A percentile compares a stretch with the other conserved stretches of the same genome.
These are phyloP conservation scores for Podarcis siculus DNA, from an alignment of 2,797 vertebrate genomes.

Conservation along the genomic window DNA sequence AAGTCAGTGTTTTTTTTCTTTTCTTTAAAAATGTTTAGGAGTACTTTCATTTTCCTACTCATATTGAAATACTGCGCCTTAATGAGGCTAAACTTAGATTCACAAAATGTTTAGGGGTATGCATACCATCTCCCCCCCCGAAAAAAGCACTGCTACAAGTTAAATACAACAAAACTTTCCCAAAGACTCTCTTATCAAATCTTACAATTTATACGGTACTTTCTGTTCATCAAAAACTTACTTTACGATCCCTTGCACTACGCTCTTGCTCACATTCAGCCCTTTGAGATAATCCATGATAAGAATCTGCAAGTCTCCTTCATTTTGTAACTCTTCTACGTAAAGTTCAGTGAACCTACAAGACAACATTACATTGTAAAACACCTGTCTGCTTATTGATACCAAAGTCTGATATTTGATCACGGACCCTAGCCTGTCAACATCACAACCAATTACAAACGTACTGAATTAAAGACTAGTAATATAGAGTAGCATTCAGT, in stretches of 20 bases:
- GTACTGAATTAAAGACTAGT: background rate
- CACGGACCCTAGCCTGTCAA: background rate
- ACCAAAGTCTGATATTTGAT: background rate
- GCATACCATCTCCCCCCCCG: too few species aligned
- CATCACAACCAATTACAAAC: background rate
- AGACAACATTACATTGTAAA: slow-evolving; percentile 17
- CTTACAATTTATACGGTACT: background rate
- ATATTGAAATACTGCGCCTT: too few species aligned
- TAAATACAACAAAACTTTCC: too few species aligned
- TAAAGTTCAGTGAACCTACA: slow-evolving; percentile 95
- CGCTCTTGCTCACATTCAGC: slow-evolving; percentile 83
- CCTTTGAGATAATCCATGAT: slow-evolving; percentile 91
- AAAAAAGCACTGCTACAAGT: too few species aligned
- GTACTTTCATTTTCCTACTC: too few species aligned
- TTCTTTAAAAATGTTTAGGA: too few species aligned
- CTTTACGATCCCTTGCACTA: slow-evolving; percentile 92
- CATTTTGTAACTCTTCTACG: slow-evolving; percentile 92
- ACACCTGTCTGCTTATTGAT: background rate
- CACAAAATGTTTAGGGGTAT: too few species aligned
- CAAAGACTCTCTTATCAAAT: background rate
- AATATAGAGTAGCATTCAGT: background rate
- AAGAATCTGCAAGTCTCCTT: slow-evolving; percentile 90
- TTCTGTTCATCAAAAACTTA: slow-evolving; percentile 63
- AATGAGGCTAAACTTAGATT: too few species aligned
- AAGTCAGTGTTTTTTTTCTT: too few species aligned